A percentile compares a stretch with the other conserved stretches of the same genome.
Evolutionary conservation across 2,888 invertebrate species (phyloP).

Genomic region (Catotricha subobsoleta): DNA sequence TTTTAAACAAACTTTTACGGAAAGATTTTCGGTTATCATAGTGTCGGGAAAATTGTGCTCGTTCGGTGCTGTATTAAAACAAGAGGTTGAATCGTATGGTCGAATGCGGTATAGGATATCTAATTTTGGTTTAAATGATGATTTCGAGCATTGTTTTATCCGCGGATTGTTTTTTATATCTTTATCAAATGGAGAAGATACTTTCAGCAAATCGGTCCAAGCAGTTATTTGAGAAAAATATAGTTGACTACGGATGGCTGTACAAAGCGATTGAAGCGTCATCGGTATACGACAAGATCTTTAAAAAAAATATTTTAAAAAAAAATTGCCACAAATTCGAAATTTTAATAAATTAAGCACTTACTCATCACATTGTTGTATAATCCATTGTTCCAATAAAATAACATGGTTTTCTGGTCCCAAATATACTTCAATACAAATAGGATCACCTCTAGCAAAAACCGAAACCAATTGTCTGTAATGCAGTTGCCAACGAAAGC

Average conservation of each 20-base stretch:
- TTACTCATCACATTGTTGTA: constrained; percentile 26
- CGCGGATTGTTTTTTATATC: constrained; percentile 29
- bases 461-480: constrained; percentile 27
- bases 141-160: constrained; percentile 27
- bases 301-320: not conserved
- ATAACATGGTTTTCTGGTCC: constrained; percentile 27
- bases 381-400: constrained; percentile 29
- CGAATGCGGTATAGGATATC: constrained; percentile 29
- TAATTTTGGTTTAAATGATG: constrained; percentile 21
- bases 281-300: constrained; percentile 17
- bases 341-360: constrained; percentile 10
- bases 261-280: constrained; percentile 55
- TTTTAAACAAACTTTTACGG: constrained; percentile 36
- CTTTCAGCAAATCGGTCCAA: constrained; percentile 43
- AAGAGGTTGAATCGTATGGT: constrained; percentile 21
- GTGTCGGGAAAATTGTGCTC: constrained; percentile 30
- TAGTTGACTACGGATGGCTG: constrained; percentile 84
- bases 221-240: constrained; percentile 95
- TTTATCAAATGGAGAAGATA: constrained; percentile 19
- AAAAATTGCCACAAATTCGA: not conserved
- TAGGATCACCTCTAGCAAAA: constrained; percentile 23
- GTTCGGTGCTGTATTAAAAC: constrained; percentile 26
- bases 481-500: constrained; percentile 29
- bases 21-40: constrained; percentile 24
- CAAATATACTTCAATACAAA: constrained; percentile 30